These are phyloP conservation scores for Sinopyrophorus schimmeli DNA, from an alignment of 2,888 invertebrate species.

Conservation along the genomic window DNA sequence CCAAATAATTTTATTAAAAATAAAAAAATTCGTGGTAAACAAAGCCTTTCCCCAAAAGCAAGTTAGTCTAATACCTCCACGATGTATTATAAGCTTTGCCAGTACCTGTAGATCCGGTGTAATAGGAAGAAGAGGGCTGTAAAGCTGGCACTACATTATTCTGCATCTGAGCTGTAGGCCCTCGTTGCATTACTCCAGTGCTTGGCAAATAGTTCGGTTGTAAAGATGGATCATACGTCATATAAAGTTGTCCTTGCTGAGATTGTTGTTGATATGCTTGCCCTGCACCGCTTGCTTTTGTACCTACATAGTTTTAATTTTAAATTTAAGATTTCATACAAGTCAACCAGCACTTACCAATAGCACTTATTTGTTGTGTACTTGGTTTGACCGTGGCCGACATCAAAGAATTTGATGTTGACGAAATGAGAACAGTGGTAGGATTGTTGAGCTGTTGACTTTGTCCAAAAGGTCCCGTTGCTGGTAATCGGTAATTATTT, in stretches of 20 bases:
- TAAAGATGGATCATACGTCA: conserved; percentile 63
- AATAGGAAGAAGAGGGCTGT: conserved; percentile 59
- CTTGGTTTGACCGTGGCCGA: conserved; percentile 84
- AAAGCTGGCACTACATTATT: conserved; percentile 57
- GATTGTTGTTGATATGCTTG: conserved; percentile 63
- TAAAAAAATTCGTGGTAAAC: conserved; percentile 21
- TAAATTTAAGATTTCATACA: no score
- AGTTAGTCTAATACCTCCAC: conserved; percentile 33
- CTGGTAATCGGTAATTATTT: conserved; percentile 52
- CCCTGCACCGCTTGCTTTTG: conserved; percentile 61
- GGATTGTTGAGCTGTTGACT: conserved; percentile 83
- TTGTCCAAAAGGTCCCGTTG: conserved; percentile 72
- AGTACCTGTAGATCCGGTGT: conserved; percentile 58
- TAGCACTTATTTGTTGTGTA: conserved; percentile 81
- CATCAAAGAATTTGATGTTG: conserved; percentile 86
- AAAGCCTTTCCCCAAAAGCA: conserved; percentile 36
- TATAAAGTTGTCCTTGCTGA: conserved; percentile 59
- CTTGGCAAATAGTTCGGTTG: conserved; percentile 65
- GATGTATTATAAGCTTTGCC: conserved; percentile 41
- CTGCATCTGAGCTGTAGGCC: conserved; percentile 56
- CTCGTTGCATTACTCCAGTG: conserved; percentile 66
- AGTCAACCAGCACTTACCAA: conserved; percentile 61
- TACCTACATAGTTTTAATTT: conserved; percentile 46
- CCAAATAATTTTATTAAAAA: conserved; percentile 22
- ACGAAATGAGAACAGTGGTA: conserved; percentile 85